A percentile compares a stretch with the other conserved stretches of the same genome.
These are phyloP conservation scores for Ligdia adustata DNA, from an alignment of 2,888 invertebrate species.

Conservation along the genomic window DNA sequence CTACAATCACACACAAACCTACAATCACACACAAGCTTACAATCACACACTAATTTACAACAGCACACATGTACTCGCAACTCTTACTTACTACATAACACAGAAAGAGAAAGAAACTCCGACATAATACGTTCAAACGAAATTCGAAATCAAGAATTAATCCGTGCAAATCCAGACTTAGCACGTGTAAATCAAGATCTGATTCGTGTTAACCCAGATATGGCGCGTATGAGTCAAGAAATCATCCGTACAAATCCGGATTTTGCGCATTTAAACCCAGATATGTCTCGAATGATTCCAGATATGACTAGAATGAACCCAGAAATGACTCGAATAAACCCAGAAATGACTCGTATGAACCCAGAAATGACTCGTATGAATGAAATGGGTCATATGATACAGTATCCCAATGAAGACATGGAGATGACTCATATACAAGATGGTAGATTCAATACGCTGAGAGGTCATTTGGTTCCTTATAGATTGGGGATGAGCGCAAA, in stretches of 20 bases:
- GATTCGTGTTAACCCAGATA: constrained; percentile 42
- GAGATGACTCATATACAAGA: constrained; percentile 47
- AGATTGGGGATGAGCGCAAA: constrained; percentile 70
- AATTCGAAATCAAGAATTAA: not conserved
- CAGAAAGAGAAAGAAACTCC: not conserved
- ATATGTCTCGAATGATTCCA: constrained; percentile 39
- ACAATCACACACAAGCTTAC: constrained; percentile 36
- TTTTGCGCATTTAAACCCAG: constrained; percentile 42
- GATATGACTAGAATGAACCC: constrained; percentile 40
- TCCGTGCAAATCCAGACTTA: constrained; percentile 31
- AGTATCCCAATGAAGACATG: constrained; percentile 45
- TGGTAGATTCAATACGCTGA: constrained; percentile 65
- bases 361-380: constrained; percentile 41
- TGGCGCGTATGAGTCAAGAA: constrained; percentile 30
- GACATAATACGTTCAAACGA: not conserved
- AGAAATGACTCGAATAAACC: constrained; percentile 39
- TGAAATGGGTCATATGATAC: constrained; percentile 55
- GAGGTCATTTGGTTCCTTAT: constrained; percentile 75
- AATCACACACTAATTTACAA: constrained; percentile 50
- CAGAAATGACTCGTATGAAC: constrained; percentile 47
- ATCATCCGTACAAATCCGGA: constrained; percentile 26
- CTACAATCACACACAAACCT: constrained; percentile 51
- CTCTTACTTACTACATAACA: constrained; percentile 51
- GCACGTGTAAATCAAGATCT: constrained; percentile 46
- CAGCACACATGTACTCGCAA: constrained; percentile 62